Evolutionary conservation across 2,113 vertebrate genomes (phyloP), one percentile per base, ranked within the genome.

Genomic region (Tylochromis polylepis): DNA sequence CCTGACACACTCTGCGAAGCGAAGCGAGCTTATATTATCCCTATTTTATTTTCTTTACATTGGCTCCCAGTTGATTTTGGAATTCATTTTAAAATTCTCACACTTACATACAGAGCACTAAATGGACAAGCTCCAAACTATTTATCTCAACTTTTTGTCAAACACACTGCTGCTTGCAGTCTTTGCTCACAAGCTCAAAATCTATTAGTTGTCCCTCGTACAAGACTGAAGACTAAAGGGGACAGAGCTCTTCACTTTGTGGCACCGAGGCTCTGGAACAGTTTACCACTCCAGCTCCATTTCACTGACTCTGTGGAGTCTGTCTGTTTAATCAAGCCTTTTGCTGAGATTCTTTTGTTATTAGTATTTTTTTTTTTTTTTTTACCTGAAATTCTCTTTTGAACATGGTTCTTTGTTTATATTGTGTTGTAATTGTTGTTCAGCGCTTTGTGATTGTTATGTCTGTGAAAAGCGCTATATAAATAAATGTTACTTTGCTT

Each of bases 271-370:
- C 3, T 60, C 29, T 60, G 34, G 16, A 29, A 11, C 58, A 60
- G 59, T 60, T 60, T 60, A 11, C 59, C 29, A 34, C 59, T 60
- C 59, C 59, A 60, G 29, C 59, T 29, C 29, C n/a, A n/a, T n/a
- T n/a, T n/a, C n/a, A n/a, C n/a, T n/a, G n/a, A n/a, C n/a, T n/a
- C n/a, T n/a, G n/a, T n/a, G n/a, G n/a, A n/a, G n/a, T n/a, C n/a
- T n/a, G n/a, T n/a, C 16, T 60, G 27, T 60, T 60, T 60, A 60
- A 60, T 20, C 59, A 60, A 29, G 3, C 29, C 29, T 29, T 29
- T 29, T 29, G 29, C 29, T 29, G 29, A 29, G 29, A 29, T 29
- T 29, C 29, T 29, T 29, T 29, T 29, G 29, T 29, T 29, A 29
- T 29, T 29, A 4, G 29, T 29, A 4, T 29, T 29, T 29, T n/a